A percentile compares a stretch with the other conserved stretches of the same genome.
Evolutionary conservation across 1,140 invertebrate species (phyloP).

Genomic region (Leguminivora glycinivorella): DNA sequence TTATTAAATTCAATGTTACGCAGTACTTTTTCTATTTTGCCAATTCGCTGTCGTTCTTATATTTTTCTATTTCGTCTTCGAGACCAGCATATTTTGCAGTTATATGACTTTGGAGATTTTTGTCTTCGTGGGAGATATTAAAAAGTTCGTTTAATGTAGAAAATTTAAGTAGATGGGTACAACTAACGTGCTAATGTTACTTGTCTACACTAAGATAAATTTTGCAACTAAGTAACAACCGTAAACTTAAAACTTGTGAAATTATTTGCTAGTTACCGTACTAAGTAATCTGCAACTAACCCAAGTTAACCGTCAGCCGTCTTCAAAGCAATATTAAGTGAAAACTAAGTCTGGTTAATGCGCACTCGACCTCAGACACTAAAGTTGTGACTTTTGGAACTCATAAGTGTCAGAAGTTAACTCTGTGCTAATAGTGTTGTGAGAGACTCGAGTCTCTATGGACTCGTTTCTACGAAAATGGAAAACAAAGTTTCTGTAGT

Average conservation of each 20-base stretch:
- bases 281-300: constrained; percentile 10
- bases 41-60: no score
- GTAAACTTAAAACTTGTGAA: neutral
- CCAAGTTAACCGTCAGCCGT: constrained; percentile 11
- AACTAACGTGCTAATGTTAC: no score
- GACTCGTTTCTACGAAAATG: no score
- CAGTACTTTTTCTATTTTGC: no score
- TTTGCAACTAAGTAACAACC: neutral
- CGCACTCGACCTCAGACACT: constrained; percentile 37
- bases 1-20: no score
- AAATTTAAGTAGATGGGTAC: neutral
- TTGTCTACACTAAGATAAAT: neutral
- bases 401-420: constrained; percentile 51
- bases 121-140: no score
- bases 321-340: constrained; percentile 15
- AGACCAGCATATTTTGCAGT: no score
- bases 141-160: no score
- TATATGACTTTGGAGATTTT: no score
- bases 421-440: neutral
- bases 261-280: constrained; percentile 1
- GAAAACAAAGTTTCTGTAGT: no score
- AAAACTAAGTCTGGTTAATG: constrained; percentile 21
- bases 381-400: constrained; percentile 44
- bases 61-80: no score
- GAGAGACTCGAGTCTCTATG: no score